phyloP scores from a whole-genome alignment of 2,797 vertebrate genomes.

The Cynodonichthys magdalenae region DNA sequence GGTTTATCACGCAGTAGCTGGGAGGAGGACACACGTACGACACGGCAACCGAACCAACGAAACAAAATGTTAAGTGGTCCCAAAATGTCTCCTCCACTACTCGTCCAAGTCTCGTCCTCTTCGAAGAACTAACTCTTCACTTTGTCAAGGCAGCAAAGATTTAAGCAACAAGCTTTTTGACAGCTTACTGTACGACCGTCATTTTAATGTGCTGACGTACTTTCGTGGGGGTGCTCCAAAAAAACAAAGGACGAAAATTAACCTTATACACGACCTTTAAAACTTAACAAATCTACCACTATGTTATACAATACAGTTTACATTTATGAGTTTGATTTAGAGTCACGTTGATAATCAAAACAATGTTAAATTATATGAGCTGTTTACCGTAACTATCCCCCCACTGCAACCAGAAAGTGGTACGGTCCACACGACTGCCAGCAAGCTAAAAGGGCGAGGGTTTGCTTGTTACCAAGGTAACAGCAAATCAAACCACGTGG shows the following conservation, averaged over 20 bases:
- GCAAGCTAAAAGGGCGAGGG: conserved; percentile 81
- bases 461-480: conserved; percentile 84
- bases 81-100: conserved; percentile 5
- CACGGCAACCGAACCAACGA: conserved; percentile 47
- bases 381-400: conserved; percentile 12
- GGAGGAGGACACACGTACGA: conserved; percentile 45
- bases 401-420: conserved; percentile 49
- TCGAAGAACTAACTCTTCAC: conserved; percentile 46
- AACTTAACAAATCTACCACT: accelerated
- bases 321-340: not conserved
- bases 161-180: conserved; percentile 86
- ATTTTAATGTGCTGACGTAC: conserved; percentile 46
- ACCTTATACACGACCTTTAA: accelerated
- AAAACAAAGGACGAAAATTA: not conserved
- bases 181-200: conserved; percentile 79
- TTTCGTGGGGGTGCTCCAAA: not conserved
- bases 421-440: conserved; percentile 77
- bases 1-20: conserved; percentile 64
- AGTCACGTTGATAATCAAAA: not conserved
- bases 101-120: conserved; percentile 3
- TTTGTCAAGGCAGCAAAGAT: conserved; percentile 74
- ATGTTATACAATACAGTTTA: accelerated
- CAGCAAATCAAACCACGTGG: conserved; percentile 71
- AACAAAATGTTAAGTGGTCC: conserved; percentile 56
- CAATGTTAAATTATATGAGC: not conserved